Evolutionary conservation across 2,797 vertebrate species (phyloP).

Genomic region (Echiichthys vipera): DNA sequence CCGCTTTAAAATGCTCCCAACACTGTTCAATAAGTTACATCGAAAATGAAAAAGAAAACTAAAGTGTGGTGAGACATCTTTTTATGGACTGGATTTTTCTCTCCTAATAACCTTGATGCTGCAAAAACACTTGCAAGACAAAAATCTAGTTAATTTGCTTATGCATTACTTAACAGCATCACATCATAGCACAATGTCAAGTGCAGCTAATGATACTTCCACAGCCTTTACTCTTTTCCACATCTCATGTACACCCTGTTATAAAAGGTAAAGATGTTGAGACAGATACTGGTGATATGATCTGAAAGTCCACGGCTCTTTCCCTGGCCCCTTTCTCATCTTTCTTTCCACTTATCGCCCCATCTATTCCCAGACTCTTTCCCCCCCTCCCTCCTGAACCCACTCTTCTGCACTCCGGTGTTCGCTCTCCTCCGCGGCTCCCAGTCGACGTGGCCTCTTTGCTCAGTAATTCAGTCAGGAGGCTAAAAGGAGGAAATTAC

Average conservation of each 20-base stretch:
- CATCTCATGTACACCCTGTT: constrained; percentile 14
- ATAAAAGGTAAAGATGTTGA: constrained; percentile 38
- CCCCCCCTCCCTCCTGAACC: not conserved
- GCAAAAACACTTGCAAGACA: not conserved
- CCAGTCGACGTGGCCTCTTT: constrained; percentile 59
- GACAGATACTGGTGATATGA: constrained; percentile 45
- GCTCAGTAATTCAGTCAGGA: constrained; percentile 68
- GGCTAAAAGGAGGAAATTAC: constrained; percentile 75
- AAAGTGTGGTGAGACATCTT: not conserved
- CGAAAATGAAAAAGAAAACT: constrained; percentile 4
- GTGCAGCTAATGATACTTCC: constrained; percentile 24
- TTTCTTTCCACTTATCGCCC: constrained; percentile 52
- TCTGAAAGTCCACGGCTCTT: constrained; percentile 33
- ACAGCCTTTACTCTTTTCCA: constrained; percentile 9
- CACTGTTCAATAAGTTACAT: constrained; percentile 22
- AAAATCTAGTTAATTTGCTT: constrained; percentile 8
- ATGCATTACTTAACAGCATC: not conserved
- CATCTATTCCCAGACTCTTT: constrained; percentile 24
- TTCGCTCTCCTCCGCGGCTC: constrained; percentile 28
- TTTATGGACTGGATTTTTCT: not conserved
- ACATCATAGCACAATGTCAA: constrained; percentile 33
- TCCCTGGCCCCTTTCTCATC: constrained; percentile 17
- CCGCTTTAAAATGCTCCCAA: constrained; percentile 26
- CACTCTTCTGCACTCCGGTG: constrained; percentile 10
- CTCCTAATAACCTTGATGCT: not conserved